These are phyloP conservation scores for Paracentrotus lividus DNA, from an alignment of 53 echinoderm and acorn worm species.

Conservation along the genomic window DNA sequence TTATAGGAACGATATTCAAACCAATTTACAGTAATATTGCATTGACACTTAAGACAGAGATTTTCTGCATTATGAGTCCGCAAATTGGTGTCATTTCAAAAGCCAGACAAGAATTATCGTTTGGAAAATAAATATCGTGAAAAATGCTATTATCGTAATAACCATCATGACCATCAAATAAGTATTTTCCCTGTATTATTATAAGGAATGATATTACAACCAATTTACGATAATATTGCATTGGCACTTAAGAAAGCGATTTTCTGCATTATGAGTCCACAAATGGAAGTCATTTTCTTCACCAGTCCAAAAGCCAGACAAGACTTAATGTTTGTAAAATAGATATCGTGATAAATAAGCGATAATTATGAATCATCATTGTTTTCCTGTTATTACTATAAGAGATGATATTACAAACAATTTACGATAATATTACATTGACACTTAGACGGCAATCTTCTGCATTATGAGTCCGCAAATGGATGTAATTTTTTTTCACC, in stretches of 20 bases:
- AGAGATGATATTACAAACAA: neutral
- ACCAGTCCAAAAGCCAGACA: too few species aligned
- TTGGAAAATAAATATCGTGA: too few species aligned
- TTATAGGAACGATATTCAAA: neutral
- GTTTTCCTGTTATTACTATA: neutral
- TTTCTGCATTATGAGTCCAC: neutral
- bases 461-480: neutral
- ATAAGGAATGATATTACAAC: neutral
- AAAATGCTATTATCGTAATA: too few species aligned
- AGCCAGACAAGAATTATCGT: too few species aligned
- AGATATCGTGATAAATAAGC: too few species aligned
- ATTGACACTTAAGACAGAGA: neutral
- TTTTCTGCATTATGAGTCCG: neutral
- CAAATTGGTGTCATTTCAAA: neutral
- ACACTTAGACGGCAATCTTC: neutral
- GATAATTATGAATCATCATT: too few species aligned
- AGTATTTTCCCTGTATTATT: neutral
- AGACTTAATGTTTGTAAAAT: too few species aligned
- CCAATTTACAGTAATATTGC: neutral
- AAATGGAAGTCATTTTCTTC: neutral
- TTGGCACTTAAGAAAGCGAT: neutral
- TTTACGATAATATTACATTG: neutral
- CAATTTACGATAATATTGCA: neutral
- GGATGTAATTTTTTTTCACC: neutral
- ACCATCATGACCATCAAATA: slow-evolving; percentile 21